These are phyloP conservation scores for Gadus macrocephalus DNA, from an alignment of 2,113 vertebrate species.

Conservation along the genomic window DNA sequence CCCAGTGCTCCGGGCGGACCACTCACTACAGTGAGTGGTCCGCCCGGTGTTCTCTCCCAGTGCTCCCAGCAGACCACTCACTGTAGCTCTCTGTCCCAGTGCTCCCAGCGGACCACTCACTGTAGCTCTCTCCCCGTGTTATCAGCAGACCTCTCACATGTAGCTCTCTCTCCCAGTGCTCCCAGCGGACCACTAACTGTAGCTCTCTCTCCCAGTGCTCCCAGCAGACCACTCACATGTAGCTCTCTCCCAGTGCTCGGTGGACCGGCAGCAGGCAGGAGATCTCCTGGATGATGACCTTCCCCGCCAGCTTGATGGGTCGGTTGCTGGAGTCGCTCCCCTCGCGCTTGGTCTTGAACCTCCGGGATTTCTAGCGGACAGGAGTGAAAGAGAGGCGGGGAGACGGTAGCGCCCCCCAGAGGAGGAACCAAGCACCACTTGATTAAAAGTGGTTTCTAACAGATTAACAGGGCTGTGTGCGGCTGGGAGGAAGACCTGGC, in stretches of 20 bases:
- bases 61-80: too few relatives aligned
- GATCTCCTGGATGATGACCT: slow-evolving; percentile 96
- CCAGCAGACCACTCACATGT: slow-evolving; percentile 78
- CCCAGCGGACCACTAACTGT: slow-evolving; percentile 71
- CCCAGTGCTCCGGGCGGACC: too few relatives aligned
- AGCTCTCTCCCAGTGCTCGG: slow-evolving; percentile 87
- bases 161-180: too few relatives aligned
- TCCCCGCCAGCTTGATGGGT: slow-evolving; percentile 92
- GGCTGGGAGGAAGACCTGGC: too few relatives aligned
- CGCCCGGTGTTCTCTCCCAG: too few relatives aligned
- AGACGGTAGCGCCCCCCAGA: slow-evolving; percentile 14
- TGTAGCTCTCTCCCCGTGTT: slow-evolving; percentile 27
- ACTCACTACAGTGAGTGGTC: too few relatives aligned
- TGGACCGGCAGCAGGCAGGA: slow-evolving; percentile 93
- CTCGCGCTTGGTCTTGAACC: slow-evolving; percentile 93
- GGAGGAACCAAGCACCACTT: slow-evolving; percentile 38
- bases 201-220: slow-evolving; percentile 84
- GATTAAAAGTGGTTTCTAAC: slow-evolving; percentile 49
- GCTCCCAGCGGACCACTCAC: slow-evolving; percentile 58
- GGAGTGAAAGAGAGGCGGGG: slow-evolving; percentile 6
- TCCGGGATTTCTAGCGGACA: slow-evolving; percentile 87
- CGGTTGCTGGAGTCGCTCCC: slow-evolving; percentile 79
- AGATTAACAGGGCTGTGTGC: slow-evolving; percentile 25
- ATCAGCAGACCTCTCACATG: background rate
- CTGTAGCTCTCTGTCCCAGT: too few relatives aligned